These are phyloP conservation scores for Poecilus cupreus DNA, from an alignment of 2,888 invertebrate genomes.

Conservation along the genomic window DNA sequence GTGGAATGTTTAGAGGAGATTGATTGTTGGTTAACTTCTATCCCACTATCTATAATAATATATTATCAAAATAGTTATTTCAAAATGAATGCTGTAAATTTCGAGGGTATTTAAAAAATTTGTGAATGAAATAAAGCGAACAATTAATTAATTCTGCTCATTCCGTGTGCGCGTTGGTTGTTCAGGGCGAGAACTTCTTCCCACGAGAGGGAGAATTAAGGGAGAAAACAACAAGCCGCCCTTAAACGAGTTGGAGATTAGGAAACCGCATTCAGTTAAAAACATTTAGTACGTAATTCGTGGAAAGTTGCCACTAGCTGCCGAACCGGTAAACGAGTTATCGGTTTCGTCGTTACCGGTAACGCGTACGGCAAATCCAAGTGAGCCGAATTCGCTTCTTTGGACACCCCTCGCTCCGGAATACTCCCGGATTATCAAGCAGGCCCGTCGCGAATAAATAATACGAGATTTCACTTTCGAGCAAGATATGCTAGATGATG, in stretches of 20 bases:
- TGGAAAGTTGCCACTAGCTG: conserved; percentile 39
- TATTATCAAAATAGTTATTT: too few relatives aligned
- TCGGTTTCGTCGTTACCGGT: conserved; percentile 40
- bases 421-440: not conserved
- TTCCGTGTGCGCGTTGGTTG: too few relatives aligned
- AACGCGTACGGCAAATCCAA: conserved; percentile 31
- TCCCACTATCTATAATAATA: too few relatives aligned
- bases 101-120: too few relatives aligned
- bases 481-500: too few relatives aligned
- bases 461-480: too few relatives aligned
- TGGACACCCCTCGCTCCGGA: not conserved
- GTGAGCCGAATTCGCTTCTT: conserved; percentile 19
- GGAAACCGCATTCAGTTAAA: conserved; percentile 32
- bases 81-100: too few relatives aligned
- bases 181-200: not conserved
- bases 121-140: too few relatives aligned
- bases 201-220: not conserved
- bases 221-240: conserved; percentile 9
- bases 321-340: conserved; percentile 53
- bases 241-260: conserved; percentile 32
- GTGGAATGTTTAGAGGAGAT: too few relatives aligned
- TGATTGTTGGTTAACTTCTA: too few relatives aligned
- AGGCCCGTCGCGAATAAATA: too few relatives aligned
- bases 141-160: not conserved
- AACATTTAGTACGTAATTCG: conserved; percentile 43